Percentiles rank a stretch among this genome's conserved stretches.
phyloP scores from a whole-genome alignment of 2,113 vertebrate genomes.

The Onychostruthus taczanowskii region DNA sequence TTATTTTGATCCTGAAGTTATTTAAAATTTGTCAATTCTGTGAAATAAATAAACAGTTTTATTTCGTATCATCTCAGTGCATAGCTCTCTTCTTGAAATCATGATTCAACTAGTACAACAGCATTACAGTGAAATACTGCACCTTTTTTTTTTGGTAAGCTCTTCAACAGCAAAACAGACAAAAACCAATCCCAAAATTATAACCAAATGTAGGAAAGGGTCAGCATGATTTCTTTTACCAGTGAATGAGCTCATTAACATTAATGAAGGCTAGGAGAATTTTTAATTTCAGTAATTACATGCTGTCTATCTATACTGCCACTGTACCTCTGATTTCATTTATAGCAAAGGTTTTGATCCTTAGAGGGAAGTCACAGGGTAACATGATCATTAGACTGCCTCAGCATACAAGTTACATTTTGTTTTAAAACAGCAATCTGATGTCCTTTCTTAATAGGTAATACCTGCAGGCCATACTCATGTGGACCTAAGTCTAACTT shows the following conservation, averaged over 20 bases:
- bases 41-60: conserved; percentile 31
- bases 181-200: background rate
- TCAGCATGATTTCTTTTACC: background rate
- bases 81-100: background rate
- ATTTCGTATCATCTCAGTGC: background rate
- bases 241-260: background rate
- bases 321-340: background rate
- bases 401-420: fast-evolving
- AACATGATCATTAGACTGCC: background rate
- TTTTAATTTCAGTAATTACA: background rate
- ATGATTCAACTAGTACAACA: background rate
- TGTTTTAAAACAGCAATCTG: background rate
- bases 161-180: background rate
- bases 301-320: background rate
- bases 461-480: background rate
- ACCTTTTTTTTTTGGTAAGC: background rate
- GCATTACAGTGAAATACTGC: background rate
- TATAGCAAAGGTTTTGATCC: background rate
- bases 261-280: background rate
- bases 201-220: background rate
- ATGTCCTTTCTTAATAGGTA: background rate
- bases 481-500: background rate
- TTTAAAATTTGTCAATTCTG: background rate
- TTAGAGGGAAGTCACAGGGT: background rate
- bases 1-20: background rate